phyloP scores from a whole-genome alignment of 2,113 vertebrate genomes.

The Helogale parvula region DNA sequence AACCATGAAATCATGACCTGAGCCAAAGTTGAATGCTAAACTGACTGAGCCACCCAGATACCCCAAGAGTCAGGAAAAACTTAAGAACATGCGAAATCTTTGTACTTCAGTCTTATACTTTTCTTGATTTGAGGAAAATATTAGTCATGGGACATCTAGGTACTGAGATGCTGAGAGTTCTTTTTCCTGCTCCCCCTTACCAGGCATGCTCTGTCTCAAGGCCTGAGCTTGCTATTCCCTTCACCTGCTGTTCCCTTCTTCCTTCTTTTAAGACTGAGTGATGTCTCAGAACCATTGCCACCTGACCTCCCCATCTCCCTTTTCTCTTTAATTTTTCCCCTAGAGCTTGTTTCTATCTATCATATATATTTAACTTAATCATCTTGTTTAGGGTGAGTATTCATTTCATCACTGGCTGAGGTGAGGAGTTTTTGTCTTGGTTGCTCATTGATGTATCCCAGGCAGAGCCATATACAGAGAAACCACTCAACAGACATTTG shows the following conservation, averaged over 20 bases:
- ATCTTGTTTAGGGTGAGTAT: not conserved
- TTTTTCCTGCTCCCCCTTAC: not conserved
- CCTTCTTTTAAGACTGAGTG: not conserved
- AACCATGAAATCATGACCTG: too few species aligned
- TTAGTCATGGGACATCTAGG: not conserved
- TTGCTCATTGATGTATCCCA: not conserved
- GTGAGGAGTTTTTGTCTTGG: not conserved
- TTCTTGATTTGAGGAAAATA: constrained; percentile 1
- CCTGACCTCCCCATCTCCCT: too few species aligned
- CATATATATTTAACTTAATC: not conserved
- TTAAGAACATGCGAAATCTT: not conserved
- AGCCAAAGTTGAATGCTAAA: too few species aligned
- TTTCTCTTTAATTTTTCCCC: not conserved
- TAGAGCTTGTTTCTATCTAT: too few species aligned
- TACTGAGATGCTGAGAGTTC: not conserved
- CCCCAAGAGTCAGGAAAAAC: not conserved
- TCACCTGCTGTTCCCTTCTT: not conserved
- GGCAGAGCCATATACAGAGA: too few species aligned
- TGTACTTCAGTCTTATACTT: not conserved
- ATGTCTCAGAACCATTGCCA: not conserved
- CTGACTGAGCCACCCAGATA: too few species aligned
- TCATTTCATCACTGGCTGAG: not conserved
- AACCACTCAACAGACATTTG: not conserved
- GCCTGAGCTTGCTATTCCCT: not conserved
- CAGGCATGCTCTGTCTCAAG: not conserved